A percentile compares a stretch with the other conserved stretches of the same genome.
Conservation (phyloP, 2,888 invertebrate species). For the Scaptomyza cyrtandrae region DNA sequence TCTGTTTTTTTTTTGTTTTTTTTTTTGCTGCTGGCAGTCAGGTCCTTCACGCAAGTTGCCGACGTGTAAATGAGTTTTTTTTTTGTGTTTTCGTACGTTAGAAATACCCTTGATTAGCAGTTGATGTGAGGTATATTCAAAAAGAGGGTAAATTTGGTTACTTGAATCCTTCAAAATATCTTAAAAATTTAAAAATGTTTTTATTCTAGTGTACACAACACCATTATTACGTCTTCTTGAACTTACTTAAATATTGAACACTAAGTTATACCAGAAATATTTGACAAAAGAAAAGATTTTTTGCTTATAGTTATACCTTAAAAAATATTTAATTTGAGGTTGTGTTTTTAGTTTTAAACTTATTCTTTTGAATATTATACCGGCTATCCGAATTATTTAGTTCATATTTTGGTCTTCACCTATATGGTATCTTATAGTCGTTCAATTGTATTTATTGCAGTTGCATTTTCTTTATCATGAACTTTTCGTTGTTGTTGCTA, state of each 20-base stretch:
- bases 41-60: slow-evolving; percentile 42
- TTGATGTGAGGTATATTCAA: not conserved
- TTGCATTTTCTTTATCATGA: slow-evolving; percentile 9
- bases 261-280: no score
- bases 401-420: not conserved
- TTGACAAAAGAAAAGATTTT: no score
- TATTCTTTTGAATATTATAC: no score
- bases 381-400: no score
- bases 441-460: not conserved
- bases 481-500: slow-evolving; percentile 22
- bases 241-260: no score
- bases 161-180: no score
- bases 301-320: no score
- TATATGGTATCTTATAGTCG: slow-evolving; percentile 16
- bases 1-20: slow-evolving; percentile 12
- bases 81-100: slow-evolving; percentile 34
- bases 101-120: slow-evolving; percentile 2
- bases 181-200: no score
- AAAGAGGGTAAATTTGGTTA: not conserved
- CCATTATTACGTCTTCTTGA: no score
- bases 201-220: no score
- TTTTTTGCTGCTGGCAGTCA: slow-evolving; percentile 33
- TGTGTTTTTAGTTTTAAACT: no score
- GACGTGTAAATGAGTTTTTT: slow-evolving; percentile 62
- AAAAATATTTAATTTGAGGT: no score